Evolutionary conservation across 2,888 invertebrate species (phyloP).

Genomic region (Neocrepidodera transversa): DNA sequence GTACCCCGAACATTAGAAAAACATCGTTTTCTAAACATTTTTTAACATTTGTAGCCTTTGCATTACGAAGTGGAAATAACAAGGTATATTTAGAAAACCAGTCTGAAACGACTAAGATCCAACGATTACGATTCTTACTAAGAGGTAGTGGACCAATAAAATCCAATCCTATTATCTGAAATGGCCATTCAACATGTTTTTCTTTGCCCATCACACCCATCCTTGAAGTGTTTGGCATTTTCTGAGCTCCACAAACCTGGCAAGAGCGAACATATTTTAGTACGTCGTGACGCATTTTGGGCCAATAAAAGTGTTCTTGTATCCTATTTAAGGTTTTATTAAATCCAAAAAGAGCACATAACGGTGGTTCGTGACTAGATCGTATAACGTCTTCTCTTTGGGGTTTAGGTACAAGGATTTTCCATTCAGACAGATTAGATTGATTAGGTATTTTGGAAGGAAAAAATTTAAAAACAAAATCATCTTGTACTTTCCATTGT

Average conservation of each 20-base stretch:
- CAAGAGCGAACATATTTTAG: constrained; percentile 32
- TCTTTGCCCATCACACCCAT: constrained; percentile 38
- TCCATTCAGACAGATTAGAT: constrained; percentile 37
- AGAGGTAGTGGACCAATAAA: too few relatives aligned
- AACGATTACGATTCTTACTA: too few relatives aligned
- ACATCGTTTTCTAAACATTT: constrained; percentile 30
- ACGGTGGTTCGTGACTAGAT: too few relatives aligned
- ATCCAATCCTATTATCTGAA: not conserved
- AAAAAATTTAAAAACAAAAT: too few relatives aligned
- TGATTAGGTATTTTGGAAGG: constrained; percentile 15
- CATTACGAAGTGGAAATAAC: constrained; percentile 5
- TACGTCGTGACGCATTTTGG: constrained; percentile 31
- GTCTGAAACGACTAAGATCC: too few relatives aligned
- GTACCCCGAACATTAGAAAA: constrained; percentile 34
- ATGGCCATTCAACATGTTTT: constrained; percentile 31
- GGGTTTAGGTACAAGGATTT: constrained; percentile 38
- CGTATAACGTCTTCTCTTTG: constrained; percentile 27
- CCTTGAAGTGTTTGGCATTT: constrained; percentile 22
- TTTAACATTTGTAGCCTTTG: constrained; percentile 19
- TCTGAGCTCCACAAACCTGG: constrained; percentile 39
- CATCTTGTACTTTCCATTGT: too few relatives aligned
- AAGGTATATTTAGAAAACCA: too few relatives aligned
- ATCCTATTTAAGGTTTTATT: too few relatives aligned
- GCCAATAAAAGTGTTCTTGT: too few relatives aligned
- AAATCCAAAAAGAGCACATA: too few relatives aligned